Conservation (phyloP, 2,888 invertebrate species). For the Rhogogaster chlorosoma region DNA sequence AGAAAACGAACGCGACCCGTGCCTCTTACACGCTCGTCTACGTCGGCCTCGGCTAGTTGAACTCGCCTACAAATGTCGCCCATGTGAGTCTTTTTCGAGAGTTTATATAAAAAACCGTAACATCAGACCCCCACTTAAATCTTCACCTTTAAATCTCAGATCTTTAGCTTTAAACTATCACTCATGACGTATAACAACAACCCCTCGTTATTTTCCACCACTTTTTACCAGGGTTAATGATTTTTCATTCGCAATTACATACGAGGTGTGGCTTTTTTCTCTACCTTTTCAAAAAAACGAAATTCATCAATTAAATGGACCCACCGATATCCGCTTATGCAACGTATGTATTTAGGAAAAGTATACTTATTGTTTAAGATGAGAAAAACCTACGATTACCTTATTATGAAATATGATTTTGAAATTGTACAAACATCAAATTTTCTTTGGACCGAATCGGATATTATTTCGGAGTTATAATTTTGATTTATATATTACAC, state of each 20-base stretch:
- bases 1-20: slow-evolving; percentile 87
- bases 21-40: slow-evolving; percentile 86
- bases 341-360: not conserved
- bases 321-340: not conserved
- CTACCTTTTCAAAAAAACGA: not conserved
- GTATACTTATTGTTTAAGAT: too few species aligned
- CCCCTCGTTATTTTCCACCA: not conserved
- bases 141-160: not conserved
- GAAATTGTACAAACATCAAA: not conserved
- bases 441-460: not conserved
- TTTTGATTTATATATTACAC: too few species aligned
- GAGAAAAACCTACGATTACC: not conserved
- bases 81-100: slow-evolving; percentile 86
- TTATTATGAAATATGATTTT: not conserved
- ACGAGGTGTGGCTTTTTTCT: not conserved
- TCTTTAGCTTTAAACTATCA: not conserved
- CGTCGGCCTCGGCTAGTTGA: slow-evolving; percentile 87
- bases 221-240: not conserved
- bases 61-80: slow-evolving; percentile 96
- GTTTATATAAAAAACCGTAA: not conserved
- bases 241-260: not conserved
- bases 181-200: not conserved
- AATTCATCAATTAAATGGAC: not conserved
- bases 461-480: not conserved
- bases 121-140: not conserved